Conservation (phyloP, 2,888 invertebrate species). For the Oasisia sp. region DNA sequence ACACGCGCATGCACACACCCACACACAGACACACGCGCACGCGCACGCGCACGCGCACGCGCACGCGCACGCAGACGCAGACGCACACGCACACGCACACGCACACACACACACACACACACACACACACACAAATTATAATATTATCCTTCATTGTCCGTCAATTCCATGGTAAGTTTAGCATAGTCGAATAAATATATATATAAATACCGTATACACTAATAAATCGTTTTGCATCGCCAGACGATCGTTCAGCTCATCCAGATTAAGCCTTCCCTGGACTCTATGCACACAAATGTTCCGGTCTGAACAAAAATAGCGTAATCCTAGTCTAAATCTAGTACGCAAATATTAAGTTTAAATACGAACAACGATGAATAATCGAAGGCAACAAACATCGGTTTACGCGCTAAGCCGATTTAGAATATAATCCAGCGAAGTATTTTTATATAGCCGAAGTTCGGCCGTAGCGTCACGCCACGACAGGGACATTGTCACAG, state of each 20-base stretch:
- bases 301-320: conserved; percentile 7
- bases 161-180: too few relatives aligned
- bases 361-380: not conserved
- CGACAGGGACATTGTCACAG: not conserved
- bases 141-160: too few relatives aligned
- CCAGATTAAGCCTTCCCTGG: not conserved
- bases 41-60: too few relatives aligned
- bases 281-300: not conserved
- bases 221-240: not conserved
- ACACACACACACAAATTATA: too few relatives aligned
- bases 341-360: conserved; percentile 3
- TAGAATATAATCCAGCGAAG: not conserved
- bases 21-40: too few relatives aligned
- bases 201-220: too few relatives aligned
- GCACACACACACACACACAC: too few relatives aligned
- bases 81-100: too few relatives aligned
- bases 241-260: not conserved
- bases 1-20: too few relatives aligned
- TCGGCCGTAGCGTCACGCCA: not conserved
- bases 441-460: not conserved
- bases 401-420: not conserved
- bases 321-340: not conserved
- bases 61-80: too few relatives aligned
- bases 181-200: too few relatives aligned
- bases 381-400: not conserved